Conservation (phyloP, 2,797 vertebrate genomes). For the Dromococcyx pavoninus region DNA sequence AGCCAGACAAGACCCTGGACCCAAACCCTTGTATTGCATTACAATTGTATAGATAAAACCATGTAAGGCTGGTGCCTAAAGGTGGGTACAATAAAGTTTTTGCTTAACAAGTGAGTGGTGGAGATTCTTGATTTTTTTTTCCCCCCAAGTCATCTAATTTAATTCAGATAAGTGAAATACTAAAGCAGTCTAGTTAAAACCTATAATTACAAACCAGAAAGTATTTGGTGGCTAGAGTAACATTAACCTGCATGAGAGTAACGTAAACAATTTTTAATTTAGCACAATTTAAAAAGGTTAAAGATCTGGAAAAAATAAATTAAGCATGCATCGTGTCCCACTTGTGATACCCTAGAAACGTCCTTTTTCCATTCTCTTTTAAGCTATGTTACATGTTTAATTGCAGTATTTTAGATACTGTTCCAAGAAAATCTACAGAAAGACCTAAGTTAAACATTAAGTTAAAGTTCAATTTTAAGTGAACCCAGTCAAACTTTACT, state of each 20-base stretch:
- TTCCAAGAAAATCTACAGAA: background rate
- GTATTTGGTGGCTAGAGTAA: background rate
- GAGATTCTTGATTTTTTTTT: background rate
- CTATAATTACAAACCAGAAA: background rate
- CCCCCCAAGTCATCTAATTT: background rate
- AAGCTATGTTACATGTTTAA: background rate
- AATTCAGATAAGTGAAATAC: background rate
- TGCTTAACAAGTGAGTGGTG: background rate
- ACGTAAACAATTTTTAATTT: background rate
- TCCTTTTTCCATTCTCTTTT: background rate
- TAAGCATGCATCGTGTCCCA: background rate
- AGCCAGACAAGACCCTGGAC: background rate
- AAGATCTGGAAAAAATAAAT: background rate
- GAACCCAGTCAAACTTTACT: background rate
- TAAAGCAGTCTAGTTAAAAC: background rate
- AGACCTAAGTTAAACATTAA: too few species aligned
- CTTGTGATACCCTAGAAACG: background rate
- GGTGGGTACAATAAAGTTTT: background rate
- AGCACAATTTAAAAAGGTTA: background rate
- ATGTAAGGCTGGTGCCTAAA: background rate
- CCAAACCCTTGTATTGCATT: background rate
- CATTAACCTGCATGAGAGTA: background rate
- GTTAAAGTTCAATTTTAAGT: background rate
- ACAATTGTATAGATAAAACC: background rate
- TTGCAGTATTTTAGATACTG: background rate